Conservation (phyloP, 2,797 vertebrate species). For the Poeciliopsis presidionis region DNA sequence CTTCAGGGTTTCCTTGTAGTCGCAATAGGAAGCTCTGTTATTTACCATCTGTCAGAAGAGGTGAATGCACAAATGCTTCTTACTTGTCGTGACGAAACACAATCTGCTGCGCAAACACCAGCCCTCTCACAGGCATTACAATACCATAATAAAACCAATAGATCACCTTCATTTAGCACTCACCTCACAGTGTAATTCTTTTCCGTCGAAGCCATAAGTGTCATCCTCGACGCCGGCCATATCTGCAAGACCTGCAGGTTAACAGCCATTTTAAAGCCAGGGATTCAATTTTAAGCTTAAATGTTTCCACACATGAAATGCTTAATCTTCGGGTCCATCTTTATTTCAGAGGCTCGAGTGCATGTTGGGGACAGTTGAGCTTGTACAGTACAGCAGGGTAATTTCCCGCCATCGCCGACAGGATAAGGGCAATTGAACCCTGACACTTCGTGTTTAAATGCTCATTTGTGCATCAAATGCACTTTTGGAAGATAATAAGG, state of each 20-base stretch:
- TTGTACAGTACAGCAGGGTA: conserved; percentile 36
- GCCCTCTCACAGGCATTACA: conserved; percentile 24
- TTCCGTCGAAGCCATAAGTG: conserved; percentile 51
- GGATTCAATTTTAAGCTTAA: conserved; percentile 65
- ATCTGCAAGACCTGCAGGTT: conserved; percentile 67
- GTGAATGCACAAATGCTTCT: conserved; percentile 2
- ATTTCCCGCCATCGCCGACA: conserved; percentile 58
- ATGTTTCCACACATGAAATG: conserved; percentile 62
- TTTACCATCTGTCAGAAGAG: neutral
- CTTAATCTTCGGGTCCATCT: conserved; percentile 62
- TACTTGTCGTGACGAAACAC: conserved; percentile 16
- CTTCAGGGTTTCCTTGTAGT: neutral
- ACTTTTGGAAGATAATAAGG: conserved; percentile 70
- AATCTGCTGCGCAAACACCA: conserved; percentile 23
- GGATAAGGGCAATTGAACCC: conserved; percentile 74
- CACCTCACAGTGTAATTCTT: conserved; percentile 42
- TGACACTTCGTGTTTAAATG: conserved; percentile 71
- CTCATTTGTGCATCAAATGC: conserved; percentile 74
- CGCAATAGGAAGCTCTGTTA: neutral
- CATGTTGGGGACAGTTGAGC: conserved; percentile 15
- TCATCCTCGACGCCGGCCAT: conserved; percentile 44
- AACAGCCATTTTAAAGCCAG: conserved; percentile 67
- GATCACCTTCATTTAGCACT: conserved; percentile 54
- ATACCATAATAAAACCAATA: conserved; percentile 56
- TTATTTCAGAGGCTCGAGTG: conserved; percentile 47